These are phyloP conservation scores for Drosophila albomicans DNA, from an alignment of 1,140 invertebrate genomes.

Conservation along the genomic window DNA sequence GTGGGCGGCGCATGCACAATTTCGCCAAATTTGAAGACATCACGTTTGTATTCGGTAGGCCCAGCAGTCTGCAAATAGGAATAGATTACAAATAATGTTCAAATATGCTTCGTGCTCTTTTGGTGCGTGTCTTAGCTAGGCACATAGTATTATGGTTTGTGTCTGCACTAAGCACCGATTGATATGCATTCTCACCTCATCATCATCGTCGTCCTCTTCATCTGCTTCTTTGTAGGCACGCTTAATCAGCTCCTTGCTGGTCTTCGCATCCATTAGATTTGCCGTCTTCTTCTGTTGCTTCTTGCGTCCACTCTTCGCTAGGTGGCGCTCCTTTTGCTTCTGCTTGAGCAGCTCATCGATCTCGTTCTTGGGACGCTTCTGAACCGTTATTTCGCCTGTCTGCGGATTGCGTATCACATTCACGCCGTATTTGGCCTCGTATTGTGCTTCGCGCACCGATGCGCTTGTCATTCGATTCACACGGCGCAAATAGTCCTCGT, in stretches of 20 bases:
- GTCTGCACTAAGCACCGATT: too few species aligned
- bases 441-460: conserved; percentile 86
- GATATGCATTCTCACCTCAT: conserved; percentile 7
- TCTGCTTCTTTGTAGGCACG: conserved; percentile 77
- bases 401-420: conserved; percentile 85
- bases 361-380: conserved; percentile 85
- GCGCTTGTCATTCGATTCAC: conserved; percentile 85
- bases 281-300: conserved; percentile 39
- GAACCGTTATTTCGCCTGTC: conserved; percentile 85
- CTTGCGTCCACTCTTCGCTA: conserved; percentile 75
- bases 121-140: too few species aligned
- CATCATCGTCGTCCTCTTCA: conserved; percentile 64
- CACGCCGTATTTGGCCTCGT: conserved; percentile 87
- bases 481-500: conserved; percentile 85
- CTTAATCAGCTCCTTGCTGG: conserved; percentile 83
- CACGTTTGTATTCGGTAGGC: conserved; percentile 79
- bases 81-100: too few species aligned
- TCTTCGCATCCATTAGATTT: conserved; percentile 84
- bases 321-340: conserved; percentile 79
- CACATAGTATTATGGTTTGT: too few species aligned
- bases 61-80: conserved; percentile 14
- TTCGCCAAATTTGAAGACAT: conserved; percentile 88
- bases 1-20: conserved; percentile 88
- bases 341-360: conserved; percentile 85
- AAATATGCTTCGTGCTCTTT: too few species aligned